Percentiles rank a stretch among this genome's conserved stretches.
Conservation (phyloP, 1,140 invertebrate species). For the Babylonia areolata region DNA sequence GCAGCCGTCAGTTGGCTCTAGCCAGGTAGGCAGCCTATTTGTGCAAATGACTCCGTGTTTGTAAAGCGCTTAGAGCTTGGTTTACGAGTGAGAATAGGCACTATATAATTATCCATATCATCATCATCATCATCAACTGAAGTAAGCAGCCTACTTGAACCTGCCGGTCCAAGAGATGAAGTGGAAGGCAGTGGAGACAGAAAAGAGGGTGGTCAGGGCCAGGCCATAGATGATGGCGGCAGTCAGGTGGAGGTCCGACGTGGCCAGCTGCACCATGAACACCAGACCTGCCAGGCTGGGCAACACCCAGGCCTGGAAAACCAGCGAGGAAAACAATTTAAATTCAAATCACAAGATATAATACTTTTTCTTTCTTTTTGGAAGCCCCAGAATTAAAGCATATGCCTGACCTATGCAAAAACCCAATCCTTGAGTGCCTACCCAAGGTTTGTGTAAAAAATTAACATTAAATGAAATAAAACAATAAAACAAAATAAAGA, state of each 20-base stretch:
- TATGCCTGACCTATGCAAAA: not conserved
- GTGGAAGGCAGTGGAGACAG: slow-evolving; percentile 95
- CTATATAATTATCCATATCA: no score
- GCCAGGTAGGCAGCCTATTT: no score
- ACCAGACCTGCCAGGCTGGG: slow-evolving; percentile 86
- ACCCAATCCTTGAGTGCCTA: no score
- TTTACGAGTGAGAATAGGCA: no score
- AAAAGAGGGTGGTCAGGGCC: slow-evolving; percentile 90
- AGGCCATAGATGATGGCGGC: slow-evolving; percentile 90
- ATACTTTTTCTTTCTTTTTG: no score
- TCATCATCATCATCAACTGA: no score
- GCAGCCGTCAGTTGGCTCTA: no score
- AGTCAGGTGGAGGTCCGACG: slow-evolving; percentile 84
- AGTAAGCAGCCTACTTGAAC: no score
- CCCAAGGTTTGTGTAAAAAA: not conserved
- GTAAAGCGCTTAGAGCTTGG: no score
- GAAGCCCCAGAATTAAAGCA: not conserved
- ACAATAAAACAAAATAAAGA: no score
- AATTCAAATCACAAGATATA: not conserved
- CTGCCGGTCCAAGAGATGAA: slow-evolving; percentile 84
- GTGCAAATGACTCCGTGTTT: no score
- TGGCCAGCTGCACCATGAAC: slow-evolving; percentile 85
- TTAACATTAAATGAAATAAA: not conserved
- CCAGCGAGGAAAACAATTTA: not conserved
- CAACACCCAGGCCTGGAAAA: slow-evolving; percentile 84